phyloP scores from a whole-genome alignment of 2,888 invertebrate genomes.

The Stenichneumon culpator region DNA sequence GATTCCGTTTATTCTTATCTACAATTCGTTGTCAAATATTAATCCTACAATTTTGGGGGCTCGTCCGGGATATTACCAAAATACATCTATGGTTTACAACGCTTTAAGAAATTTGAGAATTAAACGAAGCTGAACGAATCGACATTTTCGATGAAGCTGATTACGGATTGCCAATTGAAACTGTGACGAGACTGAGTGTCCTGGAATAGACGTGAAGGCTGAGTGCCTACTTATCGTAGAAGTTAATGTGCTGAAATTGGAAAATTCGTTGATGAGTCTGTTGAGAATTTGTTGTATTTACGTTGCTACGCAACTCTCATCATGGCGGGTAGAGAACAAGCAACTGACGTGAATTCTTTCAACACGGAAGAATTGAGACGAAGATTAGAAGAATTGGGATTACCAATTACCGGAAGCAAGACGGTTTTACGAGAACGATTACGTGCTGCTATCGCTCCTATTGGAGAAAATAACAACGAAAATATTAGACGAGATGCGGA shows the following conservation, averaged over 20 bases:
- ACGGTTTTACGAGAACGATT: not conserved
- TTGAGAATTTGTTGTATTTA: not conserved
- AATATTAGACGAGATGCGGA: not conserved
- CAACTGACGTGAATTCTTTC: not conserved
- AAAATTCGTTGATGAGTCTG: not conserved
- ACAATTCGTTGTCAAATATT: not conserved
- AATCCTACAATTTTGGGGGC: conserved; percentile 1
- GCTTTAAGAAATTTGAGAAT: not conserved
- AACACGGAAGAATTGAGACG: not conserved
- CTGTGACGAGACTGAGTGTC: not conserved
- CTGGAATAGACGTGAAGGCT: not conserved
- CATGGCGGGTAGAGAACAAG: not conserved
- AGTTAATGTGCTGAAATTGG: not conserved
- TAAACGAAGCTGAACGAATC: not conserved
- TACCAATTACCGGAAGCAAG: not conserved
- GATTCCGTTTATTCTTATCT: not conserved
- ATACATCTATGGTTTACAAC: not conserved
- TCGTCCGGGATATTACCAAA: conserved; percentile 11
- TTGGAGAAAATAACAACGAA: not conserved
- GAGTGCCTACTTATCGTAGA: not conserved
- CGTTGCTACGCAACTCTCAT: not conserved
- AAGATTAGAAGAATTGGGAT: conserved; percentile 1
- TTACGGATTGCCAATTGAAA: not conserved
- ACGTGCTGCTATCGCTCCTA: not conserved
- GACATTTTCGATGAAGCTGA: not conserved